phyloP scores from a whole-genome alignment of 2,888 invertebrate species.

The Leptinotarsa rubiginosa region DNA sequence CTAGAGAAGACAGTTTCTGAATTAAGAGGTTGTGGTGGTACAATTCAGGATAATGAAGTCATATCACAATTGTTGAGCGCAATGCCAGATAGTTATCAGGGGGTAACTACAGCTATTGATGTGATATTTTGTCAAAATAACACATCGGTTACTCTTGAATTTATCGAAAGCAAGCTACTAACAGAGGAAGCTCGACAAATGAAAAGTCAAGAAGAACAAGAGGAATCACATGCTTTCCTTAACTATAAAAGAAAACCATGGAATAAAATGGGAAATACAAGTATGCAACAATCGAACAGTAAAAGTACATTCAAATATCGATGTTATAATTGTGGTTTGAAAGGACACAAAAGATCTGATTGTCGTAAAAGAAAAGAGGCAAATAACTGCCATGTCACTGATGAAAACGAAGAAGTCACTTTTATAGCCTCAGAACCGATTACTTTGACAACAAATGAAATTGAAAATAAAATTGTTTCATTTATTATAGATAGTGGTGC shows the following conservation, averaged over 20 bases:
- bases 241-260: neutral
- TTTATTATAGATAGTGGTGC: neutral
- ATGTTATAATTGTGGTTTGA: too few species aligned
- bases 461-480: neutral
- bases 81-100: constrained; percentile 28
- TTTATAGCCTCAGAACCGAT: neutral
- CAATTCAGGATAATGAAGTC: neutral
- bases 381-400: neutral
- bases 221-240: neutral
- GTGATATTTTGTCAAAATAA: constrained; percentile 22
- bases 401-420: neutral
- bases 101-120: constrained; percentile 27
- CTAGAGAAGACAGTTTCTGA: neutral
- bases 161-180: constrained; percentile 12
- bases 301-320: too few species aligned
- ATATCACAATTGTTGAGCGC: neutral
- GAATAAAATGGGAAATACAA: neutral
- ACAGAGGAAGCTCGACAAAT: constrained; percentile 9
- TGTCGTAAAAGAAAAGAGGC: too few species aligned
- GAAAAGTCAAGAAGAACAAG: neutral
- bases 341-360: too few species aligned
- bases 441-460: neutral
- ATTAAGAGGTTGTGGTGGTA: neutral
- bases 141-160: neutral
- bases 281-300: neutral